A percentile compares a stretch with the other conserved stretches of the same genome.
Conservation (phyloP, 2,113 vertebrate species). For the Diglossa brunneiventris region DNA sequence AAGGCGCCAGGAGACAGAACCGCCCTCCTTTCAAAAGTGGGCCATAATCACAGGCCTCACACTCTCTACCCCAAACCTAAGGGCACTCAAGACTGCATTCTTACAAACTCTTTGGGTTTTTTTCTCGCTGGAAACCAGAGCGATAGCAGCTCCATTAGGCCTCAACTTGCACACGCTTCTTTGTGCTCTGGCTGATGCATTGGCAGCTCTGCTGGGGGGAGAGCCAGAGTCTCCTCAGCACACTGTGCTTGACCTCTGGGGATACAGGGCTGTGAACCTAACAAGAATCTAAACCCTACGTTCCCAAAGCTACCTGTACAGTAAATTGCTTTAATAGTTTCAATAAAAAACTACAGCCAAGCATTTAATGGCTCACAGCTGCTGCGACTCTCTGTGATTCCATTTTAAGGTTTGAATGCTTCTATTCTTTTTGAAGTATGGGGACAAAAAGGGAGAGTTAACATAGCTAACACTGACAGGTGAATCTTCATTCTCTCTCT, state of each 20-base stretch:
- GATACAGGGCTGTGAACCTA: not conserved
- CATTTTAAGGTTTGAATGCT: not conserved
- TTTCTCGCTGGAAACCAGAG: not conserved
- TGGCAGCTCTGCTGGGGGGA: not conserved
- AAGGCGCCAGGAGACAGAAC: not conserved
- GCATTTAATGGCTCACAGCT: not conserved
- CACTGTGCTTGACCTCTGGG: not conserved
- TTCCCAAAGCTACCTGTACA: not conserved
- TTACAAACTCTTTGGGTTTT: not conserved
- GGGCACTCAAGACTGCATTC: not conserved
- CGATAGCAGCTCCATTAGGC: not conserved
- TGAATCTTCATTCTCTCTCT: not conserved
- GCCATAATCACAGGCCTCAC: not conserved
- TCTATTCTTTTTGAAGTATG: not conserved
- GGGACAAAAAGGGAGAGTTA: not conserved
- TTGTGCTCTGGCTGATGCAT: not conserved
- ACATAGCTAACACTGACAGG: not conserved
- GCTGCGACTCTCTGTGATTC: not conserved
- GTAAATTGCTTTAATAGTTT: conserved; percentile 10
- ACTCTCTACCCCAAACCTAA: not conserved
- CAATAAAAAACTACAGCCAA: not conserved
- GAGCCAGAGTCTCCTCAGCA: not conserved
- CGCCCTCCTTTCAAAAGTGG: not conserved
- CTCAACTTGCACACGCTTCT: not conserved
- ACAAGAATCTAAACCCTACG: not conserved